phyloP scores from a whole-genome alignment of 2,797 vertebrate genomes.

The Notamacropus eugenii region DNA sequence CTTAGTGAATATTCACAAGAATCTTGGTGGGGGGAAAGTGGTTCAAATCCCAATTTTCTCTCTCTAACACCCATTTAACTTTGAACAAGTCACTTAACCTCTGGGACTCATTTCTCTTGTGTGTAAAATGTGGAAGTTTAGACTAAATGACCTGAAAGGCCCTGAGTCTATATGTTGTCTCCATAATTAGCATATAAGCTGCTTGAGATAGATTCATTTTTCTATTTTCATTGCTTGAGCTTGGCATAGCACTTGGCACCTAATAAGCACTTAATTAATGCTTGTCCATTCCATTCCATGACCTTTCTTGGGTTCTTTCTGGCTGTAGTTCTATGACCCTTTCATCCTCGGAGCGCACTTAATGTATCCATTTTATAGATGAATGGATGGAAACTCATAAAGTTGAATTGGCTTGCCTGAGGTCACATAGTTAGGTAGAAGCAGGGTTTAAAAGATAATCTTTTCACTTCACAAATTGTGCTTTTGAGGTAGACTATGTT shows the following conservation, averaged over 20 bases:
- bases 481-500: neutral
- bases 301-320: neutral
- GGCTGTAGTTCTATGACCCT: neutral
- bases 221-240: neutral
- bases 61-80: neutral
- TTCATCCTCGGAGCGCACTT: neutral
- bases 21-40: neutral
- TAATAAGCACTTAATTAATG: neutral
- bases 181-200: neutral
- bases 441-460: neutral
- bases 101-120: neutral
- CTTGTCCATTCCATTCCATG: neutral
- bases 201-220: neutral
- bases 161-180: neutral
- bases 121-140: neutral
- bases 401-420: neutral
- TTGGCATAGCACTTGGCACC: neutral
- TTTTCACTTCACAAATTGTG: neutral
- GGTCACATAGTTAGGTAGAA: neutral
- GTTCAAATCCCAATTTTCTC: neutral
- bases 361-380: neutral
- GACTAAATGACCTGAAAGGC: neutral
- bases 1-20: neutral
- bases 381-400: neutral
- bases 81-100: neutral